These are phyloP conservation scores for Papilio aristodemus DNA, from an alignment of 1,140 invertebrate genomes.

Conservation along the genomic window DNA sequence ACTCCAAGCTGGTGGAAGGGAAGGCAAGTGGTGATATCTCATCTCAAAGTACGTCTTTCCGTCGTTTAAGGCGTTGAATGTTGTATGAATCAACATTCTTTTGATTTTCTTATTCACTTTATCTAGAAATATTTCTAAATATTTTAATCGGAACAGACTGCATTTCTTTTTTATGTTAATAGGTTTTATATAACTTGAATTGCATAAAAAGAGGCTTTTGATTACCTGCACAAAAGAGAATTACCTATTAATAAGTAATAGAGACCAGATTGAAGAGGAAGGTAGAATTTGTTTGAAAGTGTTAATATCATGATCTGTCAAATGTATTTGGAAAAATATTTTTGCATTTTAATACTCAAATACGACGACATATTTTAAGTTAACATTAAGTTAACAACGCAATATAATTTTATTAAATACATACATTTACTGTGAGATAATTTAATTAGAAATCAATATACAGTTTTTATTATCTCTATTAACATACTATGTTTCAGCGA, in stretches of 20 bases:
- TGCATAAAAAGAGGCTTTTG: too few relatives aligned
- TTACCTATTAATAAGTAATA: too few relatives aligned
- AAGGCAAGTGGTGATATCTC: conserved; percentile 1
- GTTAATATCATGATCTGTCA: too few relatives aligned
- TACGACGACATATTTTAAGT: too few relatives aligned
- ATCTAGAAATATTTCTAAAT: neutral
- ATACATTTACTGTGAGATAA: neutral
- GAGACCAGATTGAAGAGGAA: too few relatives aligned
- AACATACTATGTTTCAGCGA: neutral
- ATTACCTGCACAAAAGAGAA: too few relatives aligned
- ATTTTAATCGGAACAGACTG: neutral
- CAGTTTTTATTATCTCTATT: neutral
- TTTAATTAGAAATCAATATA: neutral
- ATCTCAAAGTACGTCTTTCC: neutral
- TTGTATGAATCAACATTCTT: neutral
- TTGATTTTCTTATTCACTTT: neutral
- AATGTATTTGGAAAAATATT: too few relatives aligned
- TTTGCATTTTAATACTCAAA: too few relatives aligned
- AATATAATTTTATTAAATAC: neutral
- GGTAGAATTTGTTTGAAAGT: too few relatives aligned
- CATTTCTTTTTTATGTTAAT: too few relatives aligned
- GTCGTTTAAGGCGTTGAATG: conserved; percentile 1
- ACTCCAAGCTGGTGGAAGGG: neutral
- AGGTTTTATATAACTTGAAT: too few relatives aligned
- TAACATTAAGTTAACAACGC: too few relatives aligned